phyloP scores from a whole-genome alignment of 1,140 invertebrate genomes.

The Babylonia areolata region DNA sequence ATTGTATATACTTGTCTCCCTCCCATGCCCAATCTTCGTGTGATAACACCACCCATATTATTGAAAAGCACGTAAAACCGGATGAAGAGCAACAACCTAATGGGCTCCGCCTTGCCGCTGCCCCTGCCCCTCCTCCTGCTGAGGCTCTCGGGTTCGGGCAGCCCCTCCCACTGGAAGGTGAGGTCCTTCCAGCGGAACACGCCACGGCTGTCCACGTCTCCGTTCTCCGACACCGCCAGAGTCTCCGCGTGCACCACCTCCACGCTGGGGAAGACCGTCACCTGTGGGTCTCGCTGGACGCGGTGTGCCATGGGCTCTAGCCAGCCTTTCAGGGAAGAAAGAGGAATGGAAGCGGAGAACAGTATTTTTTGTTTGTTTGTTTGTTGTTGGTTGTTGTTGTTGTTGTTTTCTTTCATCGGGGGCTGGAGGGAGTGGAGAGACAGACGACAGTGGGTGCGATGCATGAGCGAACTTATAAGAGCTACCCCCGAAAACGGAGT shows the following conservation, averaged over 20 bases:
- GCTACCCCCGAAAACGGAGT: too few relatives aligned
- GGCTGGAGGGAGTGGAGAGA: background rate
- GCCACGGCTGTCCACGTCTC: slow-evolving; percentile 25
- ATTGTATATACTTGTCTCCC: too few relatives aligned
- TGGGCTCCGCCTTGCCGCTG: background rate
- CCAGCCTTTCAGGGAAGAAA: slow-evolving; percentile 83
- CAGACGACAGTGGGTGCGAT: background rate
- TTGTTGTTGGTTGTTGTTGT: background rate
- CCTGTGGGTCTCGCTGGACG: slow-evolving; percentile 85
- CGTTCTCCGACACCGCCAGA: slow-evolving; percentile 76
- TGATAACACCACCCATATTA: too few relatives aligned
- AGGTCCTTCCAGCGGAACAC: slow-evolving; percentile 92
- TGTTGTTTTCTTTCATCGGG: too few relatives aligned
- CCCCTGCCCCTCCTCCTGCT: background rate
- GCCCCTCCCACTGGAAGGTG: slow-evolving; percentile 77
- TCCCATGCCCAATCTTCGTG: too few relatives aligned
- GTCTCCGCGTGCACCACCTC: slow-evolving; percentile 91
- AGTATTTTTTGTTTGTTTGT: background rate
- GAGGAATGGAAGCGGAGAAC: background rate
- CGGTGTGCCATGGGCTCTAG: slow-evolving; percentile 88
- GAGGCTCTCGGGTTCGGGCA: background rate
- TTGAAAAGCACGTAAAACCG: too few relatives aligned
- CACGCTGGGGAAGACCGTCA: slow-evolving; percentile 82
- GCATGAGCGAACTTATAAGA: too few relatives aligned
- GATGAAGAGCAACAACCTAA: too few relatives aligned